Evolutionary conservation across 2,113 vertebrate species (phyloP).

Genomic region (Neotoma lepida): DNA sequence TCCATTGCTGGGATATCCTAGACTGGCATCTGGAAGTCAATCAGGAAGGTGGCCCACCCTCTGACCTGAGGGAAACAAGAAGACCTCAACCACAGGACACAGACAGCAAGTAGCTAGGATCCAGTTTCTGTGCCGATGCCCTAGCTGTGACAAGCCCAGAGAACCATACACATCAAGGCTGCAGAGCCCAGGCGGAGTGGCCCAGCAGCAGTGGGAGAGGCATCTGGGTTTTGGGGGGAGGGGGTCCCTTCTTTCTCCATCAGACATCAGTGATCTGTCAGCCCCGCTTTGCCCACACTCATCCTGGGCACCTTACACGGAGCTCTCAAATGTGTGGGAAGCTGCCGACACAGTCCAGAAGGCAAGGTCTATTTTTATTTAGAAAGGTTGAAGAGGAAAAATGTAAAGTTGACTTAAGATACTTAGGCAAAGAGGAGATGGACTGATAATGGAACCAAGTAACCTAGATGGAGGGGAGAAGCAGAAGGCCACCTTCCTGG

Average conservation of each 20-base stretch:
- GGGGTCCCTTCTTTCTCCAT: not conserved
- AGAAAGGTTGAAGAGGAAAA: constrained; percentile 71
- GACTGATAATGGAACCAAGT: not conserved
- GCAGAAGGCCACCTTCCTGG: not conserved
- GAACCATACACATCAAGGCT: not conserved
- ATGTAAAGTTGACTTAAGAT: constrained; percentile 68
- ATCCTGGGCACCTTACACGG: not conserved
- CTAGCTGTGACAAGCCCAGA: not conserved
- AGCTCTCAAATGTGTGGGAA: constrained; percentile 61
- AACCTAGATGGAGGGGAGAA: constrained; percentile 10
- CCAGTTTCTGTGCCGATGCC: no score
- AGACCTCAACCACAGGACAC: not conserved
- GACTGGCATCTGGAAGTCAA: not conserved
- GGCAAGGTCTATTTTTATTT: constrained; percentile 72
- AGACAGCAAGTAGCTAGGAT: not conserved
- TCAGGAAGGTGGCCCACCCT: not conserved
- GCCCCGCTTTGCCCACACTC: not conserved
- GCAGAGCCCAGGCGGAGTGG: not conserved
- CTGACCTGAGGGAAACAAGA: not conserved
- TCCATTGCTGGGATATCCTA: not conserved
- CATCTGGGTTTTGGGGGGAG: not conserved
- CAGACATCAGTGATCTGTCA: no score
- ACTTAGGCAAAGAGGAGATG: constrained; percentile 70
- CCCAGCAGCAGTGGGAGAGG: no score
- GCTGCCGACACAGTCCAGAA: constrained; percentile 63